Conservation (phyloP, 2,888 invertebrate species). For the Folsomia manolachei region DNA sequence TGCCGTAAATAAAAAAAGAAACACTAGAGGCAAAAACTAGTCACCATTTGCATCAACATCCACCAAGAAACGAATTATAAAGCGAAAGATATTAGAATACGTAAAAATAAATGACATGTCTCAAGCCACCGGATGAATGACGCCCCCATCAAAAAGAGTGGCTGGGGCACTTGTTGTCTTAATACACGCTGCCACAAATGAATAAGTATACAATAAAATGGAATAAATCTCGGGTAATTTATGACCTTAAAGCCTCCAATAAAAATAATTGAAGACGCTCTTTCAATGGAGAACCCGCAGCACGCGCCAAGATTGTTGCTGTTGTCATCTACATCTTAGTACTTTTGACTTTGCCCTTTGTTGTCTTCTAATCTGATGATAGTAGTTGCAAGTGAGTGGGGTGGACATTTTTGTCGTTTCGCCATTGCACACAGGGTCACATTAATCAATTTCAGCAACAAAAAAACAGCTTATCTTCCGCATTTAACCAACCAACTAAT, state of each 20-base stretch:
- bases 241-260: conserved; percentile 1
- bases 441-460: not conserved
- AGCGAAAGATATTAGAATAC: too few species aligned
- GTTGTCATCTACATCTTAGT: not conserved
- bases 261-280: not conserved
- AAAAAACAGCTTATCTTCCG: not conserved
- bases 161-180: not conserved
- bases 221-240: conserved; percentile 4
- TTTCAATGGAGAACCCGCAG: not conserved
- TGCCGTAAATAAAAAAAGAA: not conserved
- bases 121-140: not conserved
- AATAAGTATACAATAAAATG: too few species aligned
- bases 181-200: too few species aligned
- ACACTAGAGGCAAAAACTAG: not conserved
- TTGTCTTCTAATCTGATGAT: too few species aligned
- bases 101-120: not conserved
- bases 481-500: not conserved
- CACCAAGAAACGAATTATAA: not conserved
- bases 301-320: not conserved
- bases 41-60: not conserved
- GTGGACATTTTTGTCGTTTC: not conserved
- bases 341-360: not conserved
- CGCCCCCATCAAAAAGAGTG: not conserved
- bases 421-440: not conserved
- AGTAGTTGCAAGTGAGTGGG: not conserved